These are phyloP conservation scores for Timema cristinae DNA, from an alignment of 2,888 invertebrate genomes.

Conservation along the genomic window DNA sequence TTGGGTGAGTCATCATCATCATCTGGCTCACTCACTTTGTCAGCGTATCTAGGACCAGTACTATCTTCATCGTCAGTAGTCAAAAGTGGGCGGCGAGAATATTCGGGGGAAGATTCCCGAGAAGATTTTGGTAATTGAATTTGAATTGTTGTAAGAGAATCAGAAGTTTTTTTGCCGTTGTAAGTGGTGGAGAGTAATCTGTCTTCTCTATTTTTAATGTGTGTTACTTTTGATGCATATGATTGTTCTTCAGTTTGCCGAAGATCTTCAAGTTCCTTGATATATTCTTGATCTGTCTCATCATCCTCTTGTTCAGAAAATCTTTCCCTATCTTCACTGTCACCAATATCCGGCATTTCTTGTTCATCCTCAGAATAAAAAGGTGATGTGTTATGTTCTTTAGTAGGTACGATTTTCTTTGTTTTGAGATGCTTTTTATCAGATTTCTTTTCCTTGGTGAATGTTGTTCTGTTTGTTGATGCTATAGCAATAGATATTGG, in stretches of 20 bases:
- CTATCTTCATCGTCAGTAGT: slow-evolving; percentile 54
- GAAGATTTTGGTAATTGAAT: slow-evolving; percentile 57
- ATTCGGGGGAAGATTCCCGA: slow-evolving; percentile 69
- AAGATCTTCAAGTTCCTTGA: slow-evolving; percentile 31
- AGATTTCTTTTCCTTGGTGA: background rate
- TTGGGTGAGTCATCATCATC: slow-evolving; percentile 45
- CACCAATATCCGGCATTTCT: slow-evolving; percentile 30
- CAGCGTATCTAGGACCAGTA: slow-evolving; percentile 62
- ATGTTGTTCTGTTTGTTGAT: background rate
- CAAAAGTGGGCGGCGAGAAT: slow-evolving; percentile 60
- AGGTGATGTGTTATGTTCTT: background rate
- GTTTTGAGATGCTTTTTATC: background rate
- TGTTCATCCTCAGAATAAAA: slow-evolving; percentile 31
- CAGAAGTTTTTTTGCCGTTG: background rate
- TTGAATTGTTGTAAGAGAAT: slow-evolving; percentile 8
- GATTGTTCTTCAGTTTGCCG: slow-evolving; percentile 31
- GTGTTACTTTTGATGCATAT: slow-evolving; percentile 31
- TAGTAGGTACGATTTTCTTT: slow-evolving; percentile 2
- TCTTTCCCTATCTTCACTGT: slow-evolving; percentile 24
- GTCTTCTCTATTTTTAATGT: slow-evolving; percentile 19
- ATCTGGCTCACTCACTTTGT: slow-evolving; percentile 70
- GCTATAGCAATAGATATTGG: slow-evolving; percentile 7
- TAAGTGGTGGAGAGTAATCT: slow-evolving; percentile 20
- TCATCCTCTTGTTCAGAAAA: slow-evolving; percentile 21
- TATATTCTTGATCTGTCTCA: slow-evolving; percentile 26